phyloP scores from a whole-genome alignment of 1,140 invertebrate genomes.

The Caerostris extrusa region DNA sequence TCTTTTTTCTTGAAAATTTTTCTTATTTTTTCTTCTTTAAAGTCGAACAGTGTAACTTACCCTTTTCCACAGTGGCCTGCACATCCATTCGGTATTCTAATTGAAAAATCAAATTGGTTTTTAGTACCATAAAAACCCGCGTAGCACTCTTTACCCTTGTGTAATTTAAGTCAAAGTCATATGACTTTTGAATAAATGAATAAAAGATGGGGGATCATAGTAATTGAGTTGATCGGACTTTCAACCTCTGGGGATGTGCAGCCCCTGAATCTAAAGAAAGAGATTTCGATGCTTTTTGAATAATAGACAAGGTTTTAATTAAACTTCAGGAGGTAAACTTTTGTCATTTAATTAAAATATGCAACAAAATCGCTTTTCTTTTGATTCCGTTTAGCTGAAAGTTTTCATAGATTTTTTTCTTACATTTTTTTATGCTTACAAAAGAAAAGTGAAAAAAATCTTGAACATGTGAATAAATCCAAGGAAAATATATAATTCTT shows the following conservation, averaged over 20 bases:
- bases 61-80: not conserved
- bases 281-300: slow-evolving; percentile 48
- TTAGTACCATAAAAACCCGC: slow-evolving; percentile 55
- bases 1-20: too few relatives aligned
- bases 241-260: slow-evolving; percentile 1
- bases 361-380: slow-evolving; percentile 11
- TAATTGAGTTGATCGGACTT: slow-evolving; percentile 64
- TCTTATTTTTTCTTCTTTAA: not conserved
- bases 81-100: slow-evolving; percentile 65
- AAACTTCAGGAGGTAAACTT: slow-evolving; percentile 29
- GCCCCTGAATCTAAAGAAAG: not conserved
- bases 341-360: slow-evolving; percentile 59
- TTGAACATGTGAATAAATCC: not conserved
- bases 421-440: not conserved
- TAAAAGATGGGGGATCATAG: slow-evolving; percentile 50
- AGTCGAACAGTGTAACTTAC: not conserved
- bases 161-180: slow-evolving; percentile 3
- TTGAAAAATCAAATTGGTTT: slow-evolving; percentile 68
- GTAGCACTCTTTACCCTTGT: not conserved
- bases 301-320: slow-evolving; percentile 66
- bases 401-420: not conserved
- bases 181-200: not conserved
- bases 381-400: not conserved
- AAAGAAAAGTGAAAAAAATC: not conserved
- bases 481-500: not conserved